Evolutionary conservation across 2,797 vertebrate genomes (phyloP), one percentile per base, ranked within the genome.

Genomic region (Premnoplex brunnescens): DNA sequence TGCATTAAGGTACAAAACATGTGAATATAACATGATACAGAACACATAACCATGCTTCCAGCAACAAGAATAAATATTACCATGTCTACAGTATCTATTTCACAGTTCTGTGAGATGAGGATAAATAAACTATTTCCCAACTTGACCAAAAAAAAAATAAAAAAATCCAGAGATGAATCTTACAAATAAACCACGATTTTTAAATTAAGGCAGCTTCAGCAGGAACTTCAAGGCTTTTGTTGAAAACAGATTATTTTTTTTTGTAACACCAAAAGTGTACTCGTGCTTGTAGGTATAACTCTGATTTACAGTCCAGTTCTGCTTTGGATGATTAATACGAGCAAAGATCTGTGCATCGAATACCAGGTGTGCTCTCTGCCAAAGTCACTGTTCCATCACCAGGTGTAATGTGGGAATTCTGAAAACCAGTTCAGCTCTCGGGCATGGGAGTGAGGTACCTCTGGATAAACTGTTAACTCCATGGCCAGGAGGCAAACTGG

Each of bases 151-250:
- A 64, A 83, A 52, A 94, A 77, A 41, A 46, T 66, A 87, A 88
- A 73, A 56, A 78, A 28, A 95, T 77, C 21, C 80, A 73, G 73
- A 95, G 80, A 97, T 91, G 68, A 93, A 44, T 87, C 72, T 96
- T 77, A 93, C 24, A 93, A 93, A 91, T 86, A 64, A 93, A 85
- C 36, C 63, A 66, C 15, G 76, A 94, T 93, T 96, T 80, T 89
- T 96, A 94, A 95, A 94, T 97, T 98, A 98, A 98, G 97, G 97
- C 97, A 97, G 96, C 90, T 97, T 97, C 93, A 97, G 89, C 85
- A 96, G 95, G 94, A 91, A 94, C 90, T 94, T 95, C 85, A 96
- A 96, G 91, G 96, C 94, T 92, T 97, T 96, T 89, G 92, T 91
- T 83, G 52, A 86, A 88, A 86, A 78, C 14, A 36, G 86, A 75